Evolutionary conservation across 2,113 vertebrate genomes (phyloP).

Genomic region (Potamarius usumacintae): DNA sequence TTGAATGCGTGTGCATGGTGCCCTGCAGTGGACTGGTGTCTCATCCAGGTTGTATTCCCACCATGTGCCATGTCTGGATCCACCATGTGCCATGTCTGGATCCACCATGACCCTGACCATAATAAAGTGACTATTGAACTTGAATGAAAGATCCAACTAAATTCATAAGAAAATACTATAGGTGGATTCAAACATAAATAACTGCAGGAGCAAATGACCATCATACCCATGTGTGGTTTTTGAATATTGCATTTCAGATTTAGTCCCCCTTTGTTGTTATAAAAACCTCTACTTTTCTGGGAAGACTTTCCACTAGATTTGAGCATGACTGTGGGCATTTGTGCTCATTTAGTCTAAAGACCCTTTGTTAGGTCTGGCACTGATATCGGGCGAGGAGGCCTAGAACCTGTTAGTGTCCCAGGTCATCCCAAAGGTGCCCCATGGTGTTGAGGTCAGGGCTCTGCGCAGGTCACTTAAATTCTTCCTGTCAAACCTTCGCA

Average conservation of each 20-base stretch:
- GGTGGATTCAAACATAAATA: not conserved
- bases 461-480: not conserved
- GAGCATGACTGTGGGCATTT: not conserved
- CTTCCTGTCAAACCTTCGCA: not conserved
- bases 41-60: not conserved
- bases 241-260: not conserved
- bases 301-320: no score
- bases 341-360: not conserved
- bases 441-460: not conserved
- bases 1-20: not conserved
- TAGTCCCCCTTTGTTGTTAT: not conserved
- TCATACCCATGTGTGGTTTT: not conserved
- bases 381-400: not conserved
- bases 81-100: not conserved
- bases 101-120: not conserved
- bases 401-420: not conserved
- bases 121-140: not conserved
- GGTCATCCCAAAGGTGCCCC: not conserved
- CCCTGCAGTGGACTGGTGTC: not conserved
- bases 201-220: not conserved
- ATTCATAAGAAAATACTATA: not conserved
- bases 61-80: not conserved
- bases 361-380: not conserved
- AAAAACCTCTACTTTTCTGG: not conserved
- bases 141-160: not conserved